These are phyloP conservation scores for Cerceris ruficornis DNA, from an alignment of 2,888 invertebrate genomes.

Conservation along the genomic window DNA sequence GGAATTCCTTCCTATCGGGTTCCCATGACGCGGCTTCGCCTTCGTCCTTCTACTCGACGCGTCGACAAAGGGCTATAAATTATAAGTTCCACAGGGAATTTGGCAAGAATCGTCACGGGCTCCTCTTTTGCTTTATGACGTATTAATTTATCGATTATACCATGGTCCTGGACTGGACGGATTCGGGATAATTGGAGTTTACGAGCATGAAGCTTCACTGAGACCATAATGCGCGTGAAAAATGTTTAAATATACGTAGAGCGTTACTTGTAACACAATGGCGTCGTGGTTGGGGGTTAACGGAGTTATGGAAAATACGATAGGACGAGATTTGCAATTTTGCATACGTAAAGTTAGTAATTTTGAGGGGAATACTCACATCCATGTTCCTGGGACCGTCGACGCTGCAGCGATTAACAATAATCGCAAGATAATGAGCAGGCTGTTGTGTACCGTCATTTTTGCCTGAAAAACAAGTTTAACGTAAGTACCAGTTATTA, in stretches of 20 bases:
- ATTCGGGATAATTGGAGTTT: constrained; percentile 1
- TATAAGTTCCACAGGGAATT: constrained; percentile 50
- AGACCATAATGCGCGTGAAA: neutral
- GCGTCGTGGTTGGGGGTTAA: no score
- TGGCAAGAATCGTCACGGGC: constrained; percentile 32
- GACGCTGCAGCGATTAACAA: constrained; percentile 58
- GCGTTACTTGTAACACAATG: neutral
- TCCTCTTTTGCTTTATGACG: constrained; percentile 23
- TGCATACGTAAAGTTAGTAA: no score
- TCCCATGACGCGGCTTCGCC: constrained; percentile 55
- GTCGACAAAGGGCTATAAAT: constrained; percentile 60
- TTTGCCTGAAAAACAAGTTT: constrained; percentile 46
- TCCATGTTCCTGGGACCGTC: constrained; percentile 67
- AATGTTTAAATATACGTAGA: neutral
- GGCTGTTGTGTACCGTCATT: constrained; percentile 53
- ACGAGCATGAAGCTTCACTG: neutral
- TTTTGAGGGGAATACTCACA: constrained; percentile 58
- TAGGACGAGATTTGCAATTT: no score
- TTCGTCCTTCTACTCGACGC: constrained; percentile 5
- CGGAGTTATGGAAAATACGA: no score
- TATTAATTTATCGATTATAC: constrained; percentile 50
- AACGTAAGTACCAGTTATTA: neutral
- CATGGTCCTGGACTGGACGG: neutral
- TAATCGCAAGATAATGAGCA: constrained; percentile 59
- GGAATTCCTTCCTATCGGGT: constrained; percentile 44